These are phyloP conservation scores for Pollenia labialis DNA, from an alignment of 2,888 invertebrate genomes.

Conservation along the genomic window DNA sequence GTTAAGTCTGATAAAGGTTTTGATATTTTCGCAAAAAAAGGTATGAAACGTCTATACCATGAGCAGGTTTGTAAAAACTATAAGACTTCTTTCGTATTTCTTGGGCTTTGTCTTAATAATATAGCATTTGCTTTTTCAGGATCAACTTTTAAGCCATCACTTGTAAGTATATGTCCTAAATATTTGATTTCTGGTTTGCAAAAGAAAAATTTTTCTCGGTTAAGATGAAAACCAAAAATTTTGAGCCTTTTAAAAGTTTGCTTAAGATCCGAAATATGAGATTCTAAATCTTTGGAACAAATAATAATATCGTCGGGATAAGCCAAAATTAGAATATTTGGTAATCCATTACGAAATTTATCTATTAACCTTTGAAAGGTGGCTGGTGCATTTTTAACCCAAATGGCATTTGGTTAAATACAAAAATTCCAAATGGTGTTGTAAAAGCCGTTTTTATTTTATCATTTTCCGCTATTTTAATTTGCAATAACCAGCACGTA, in stretches of 20 bases:
- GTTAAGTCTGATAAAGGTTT: constrained; percentile 77
- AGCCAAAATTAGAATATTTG: too few species aligned
- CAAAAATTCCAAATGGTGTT: too few species aligned
- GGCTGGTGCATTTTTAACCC: too few species aligned
- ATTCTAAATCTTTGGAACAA: too few species aligned
- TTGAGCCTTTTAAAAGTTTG: constrained; percentile 72
- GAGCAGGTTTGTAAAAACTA: constrained; percentile 77
- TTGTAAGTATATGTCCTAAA: constrained; percentile 77
- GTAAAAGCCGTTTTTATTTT: too few species aligned
- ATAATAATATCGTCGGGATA: too few species aligned
- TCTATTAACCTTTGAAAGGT: too few species aligned
- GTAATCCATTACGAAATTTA: too few species aligned
- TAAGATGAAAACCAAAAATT: constrained; percentile 75
- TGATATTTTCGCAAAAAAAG: constrained; percentile 71
- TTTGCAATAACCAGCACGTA: too few species aligned
- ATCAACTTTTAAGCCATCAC: too few species aligned
- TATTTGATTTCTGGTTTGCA: constrained; percentile 77
- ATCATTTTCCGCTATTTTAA: too few species aligned
- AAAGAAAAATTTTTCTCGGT: constrained; percentile 76
- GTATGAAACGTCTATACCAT: constrained; percentile 77
- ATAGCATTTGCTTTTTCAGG: constrained; percentile 77
- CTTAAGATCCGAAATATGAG: constrained; percentile 28
- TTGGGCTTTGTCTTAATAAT: constrained; percentile 43
- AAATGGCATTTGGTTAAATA: too few species aligned
- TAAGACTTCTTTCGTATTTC: constrained; percentile 73